phyloP scores from a whole-genome alignment of 1,140 invertebrate species.

The Orchestia grillus region DNA sequence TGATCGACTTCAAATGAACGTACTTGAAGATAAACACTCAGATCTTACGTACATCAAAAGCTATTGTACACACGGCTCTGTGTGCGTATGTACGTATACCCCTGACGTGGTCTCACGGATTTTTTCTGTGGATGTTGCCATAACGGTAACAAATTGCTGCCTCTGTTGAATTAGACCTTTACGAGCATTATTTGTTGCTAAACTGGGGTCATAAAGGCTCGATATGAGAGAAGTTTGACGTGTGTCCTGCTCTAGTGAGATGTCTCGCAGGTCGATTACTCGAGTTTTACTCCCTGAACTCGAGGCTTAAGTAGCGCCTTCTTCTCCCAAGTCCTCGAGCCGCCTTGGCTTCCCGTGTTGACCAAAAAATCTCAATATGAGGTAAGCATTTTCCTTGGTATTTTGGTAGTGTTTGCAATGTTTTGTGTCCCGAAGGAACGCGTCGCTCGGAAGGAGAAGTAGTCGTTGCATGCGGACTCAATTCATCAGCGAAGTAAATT shows the following conservation, averaged over 20 bases:
- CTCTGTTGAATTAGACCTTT: conserved; percentile 16
- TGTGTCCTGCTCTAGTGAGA: conserved; percentile 10
- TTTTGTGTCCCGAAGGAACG: background rate
- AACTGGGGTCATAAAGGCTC: conserved; percentile 34
- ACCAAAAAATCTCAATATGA: background rate
- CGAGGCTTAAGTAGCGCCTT: background rate
- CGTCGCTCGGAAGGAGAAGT: background rate
- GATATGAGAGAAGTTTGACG: conserved; percentile 46
- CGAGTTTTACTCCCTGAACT: background rate
- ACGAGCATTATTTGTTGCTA: conserved; percentile 31
- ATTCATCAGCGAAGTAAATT: background rate
- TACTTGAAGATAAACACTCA: background rate
- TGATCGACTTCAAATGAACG: background rate
- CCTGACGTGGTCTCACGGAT: background rate
- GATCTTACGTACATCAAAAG: background rate
- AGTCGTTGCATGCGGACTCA: background rate
- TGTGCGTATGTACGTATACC: background rate
- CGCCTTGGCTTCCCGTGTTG: background rate
- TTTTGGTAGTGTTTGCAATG: background rate
- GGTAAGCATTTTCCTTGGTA: background rate
- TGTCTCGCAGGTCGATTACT: background rate
- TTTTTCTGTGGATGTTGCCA: background rate
- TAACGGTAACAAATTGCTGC: background rate
- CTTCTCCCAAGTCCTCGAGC: background rate
- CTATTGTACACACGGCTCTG: background rate